Evolutionary conservation across 2,113 vertebrate genomes (phyloP).

Genomic region (Lipotes vexillifer): DNA sequence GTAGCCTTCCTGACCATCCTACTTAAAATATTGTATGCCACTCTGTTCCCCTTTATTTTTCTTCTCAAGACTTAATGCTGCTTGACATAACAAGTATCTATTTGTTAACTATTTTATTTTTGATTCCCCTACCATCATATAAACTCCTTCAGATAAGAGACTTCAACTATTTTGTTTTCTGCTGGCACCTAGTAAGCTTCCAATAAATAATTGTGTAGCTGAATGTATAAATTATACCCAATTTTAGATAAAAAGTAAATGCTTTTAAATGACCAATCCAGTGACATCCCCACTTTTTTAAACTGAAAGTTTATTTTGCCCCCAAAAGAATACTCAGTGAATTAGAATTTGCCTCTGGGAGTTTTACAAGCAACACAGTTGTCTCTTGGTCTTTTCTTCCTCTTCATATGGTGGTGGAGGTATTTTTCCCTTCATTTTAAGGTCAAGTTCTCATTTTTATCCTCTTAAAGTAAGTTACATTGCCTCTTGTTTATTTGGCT

Average conservation of each 20-base stretch:
- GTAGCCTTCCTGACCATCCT: not conserved
- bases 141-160: not conserved
- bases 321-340: not conserved
- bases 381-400: not conserved
- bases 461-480: not conserved
- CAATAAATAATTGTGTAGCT: not conserved
- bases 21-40: not conserved
- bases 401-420: not conserved
- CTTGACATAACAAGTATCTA: not conserved
- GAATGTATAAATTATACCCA: not conserved
- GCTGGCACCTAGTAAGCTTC: not conserved
- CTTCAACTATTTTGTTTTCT: not conserved
- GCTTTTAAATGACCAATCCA: not conserved
- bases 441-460: not conserved
- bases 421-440: constrained; percentile 17
- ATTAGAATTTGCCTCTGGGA: not conserved
- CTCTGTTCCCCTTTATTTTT: not conserved
- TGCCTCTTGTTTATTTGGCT: not conserved
- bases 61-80: not conserved
- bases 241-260: constrained; percentile 10
- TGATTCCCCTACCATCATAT: not conserved
- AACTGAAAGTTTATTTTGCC: not conserved
- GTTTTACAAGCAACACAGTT: not conserved
- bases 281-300: not conserved
- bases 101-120: not conserved